Evolutionary conservation across 2,888 invertebrate species (phyloP), one percentile per base, ranked within the genome.

Genomic region (Hyppa rectilinea): DNA sequence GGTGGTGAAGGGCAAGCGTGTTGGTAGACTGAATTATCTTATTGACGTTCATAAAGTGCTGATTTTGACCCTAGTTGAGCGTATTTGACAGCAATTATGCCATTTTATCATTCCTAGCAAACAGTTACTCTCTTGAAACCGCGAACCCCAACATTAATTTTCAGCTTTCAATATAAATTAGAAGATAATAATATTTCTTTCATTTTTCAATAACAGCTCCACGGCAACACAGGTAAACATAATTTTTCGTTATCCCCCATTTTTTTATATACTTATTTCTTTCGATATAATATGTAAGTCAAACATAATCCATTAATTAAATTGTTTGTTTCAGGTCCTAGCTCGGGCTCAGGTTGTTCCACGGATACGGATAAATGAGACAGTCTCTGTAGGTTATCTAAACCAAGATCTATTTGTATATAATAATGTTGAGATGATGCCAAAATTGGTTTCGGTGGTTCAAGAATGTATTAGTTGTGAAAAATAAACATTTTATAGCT

Each of bases 301-400:
- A 23, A 70, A 56, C 12, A 29, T 75, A 31, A 56, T 45, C 12
- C 2, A 34, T 31, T 58, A 10, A 45, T 38, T 43, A 20, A 80
- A 76, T 86, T 78, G 75, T 74, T 75, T 75, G 87, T 93, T 90
- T 58, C 94, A 96, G 96, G 96, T 89, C 95, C 94, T 71, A 97
- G 97, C 92, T 96, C 97, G 50, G 97, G 96, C 65, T 97, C 97
- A 55, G 97, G 96, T 29, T 96, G 96, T 89, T 97, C 97, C 56
- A 96, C 96, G 72, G 97, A 97, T 88, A 97, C 97, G 60, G 95
- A 94, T 83, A 95, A 95, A 89, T 95, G 91, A 94, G 84, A 79
- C 75, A 73, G 70, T 78, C 65, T 87, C 68, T 78, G 79, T 86
- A 85, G 84, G 84, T 86, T 87, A 84, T 62, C 81, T 83, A 80